A percentile compares a stretch with the other conserved stretches of the same genome.
Evolutionary conservation across 1,140 invertebrate species (phyloP).

Genomic region (Cherax destructor): DNA sequence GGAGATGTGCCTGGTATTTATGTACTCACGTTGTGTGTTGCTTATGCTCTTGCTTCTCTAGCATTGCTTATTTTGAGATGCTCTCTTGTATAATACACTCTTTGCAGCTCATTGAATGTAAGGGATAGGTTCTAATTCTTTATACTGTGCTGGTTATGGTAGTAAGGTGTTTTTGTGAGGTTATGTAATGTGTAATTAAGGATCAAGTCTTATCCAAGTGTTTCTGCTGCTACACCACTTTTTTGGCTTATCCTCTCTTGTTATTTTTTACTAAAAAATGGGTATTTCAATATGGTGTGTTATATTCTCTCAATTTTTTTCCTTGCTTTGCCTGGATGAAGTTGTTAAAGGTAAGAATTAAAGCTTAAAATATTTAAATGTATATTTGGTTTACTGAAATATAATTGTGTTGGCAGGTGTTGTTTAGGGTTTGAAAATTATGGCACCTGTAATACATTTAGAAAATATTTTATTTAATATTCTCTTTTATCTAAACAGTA

Average conservation of each 20-base stretch:
- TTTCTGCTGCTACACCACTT: slow-evolving; percentile 2
- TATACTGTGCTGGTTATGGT: neutral
- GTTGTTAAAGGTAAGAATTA: slow-evolving; percentile 61
- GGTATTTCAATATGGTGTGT: slow-evolving; percentile 5
- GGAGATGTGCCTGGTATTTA: slow-evolving; percentile 67
- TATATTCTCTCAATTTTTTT: slow-evolving; percentile 29
- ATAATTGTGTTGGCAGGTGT: neutral
- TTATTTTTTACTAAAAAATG: neutral
- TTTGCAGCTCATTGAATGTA: neutral
- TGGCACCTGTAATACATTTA: neutral
- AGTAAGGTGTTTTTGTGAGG: neutral
- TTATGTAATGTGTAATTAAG: neutral
- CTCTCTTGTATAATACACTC: slow-evolving; percentile 8
- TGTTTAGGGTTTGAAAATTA: neutral
- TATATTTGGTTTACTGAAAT: neutral
- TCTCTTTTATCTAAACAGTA: no score
- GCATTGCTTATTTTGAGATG: neutral
- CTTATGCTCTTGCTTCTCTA: slow-evolving; percentile 47
- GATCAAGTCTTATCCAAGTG: neutral
- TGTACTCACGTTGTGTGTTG: slow-evolving; percentile 64
- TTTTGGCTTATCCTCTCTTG: neutral
- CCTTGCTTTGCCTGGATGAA: slow-evolving; percentile 60
- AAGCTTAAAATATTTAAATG: neutral
- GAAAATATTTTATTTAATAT: no score
- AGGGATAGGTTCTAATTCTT: neutral